These are phyloP conservation scores for Galaxea fascicularis DNA, from an alignment of 92 coral and sea anemone species.

Conservation along the genomic window DNA sequence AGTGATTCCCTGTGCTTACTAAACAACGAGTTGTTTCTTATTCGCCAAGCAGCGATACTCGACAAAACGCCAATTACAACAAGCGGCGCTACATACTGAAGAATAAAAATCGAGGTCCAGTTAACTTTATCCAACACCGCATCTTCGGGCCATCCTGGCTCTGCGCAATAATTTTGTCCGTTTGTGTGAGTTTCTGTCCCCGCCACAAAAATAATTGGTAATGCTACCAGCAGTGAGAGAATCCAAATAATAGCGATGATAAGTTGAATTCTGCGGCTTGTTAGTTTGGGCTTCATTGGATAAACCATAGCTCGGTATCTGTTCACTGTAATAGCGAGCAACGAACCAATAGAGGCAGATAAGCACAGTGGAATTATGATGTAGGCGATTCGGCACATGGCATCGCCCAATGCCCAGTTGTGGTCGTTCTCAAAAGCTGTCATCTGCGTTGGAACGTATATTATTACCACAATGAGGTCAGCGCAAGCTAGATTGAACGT, in stretches of 20 bases:
- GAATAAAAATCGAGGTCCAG: slow-evolving; percentile 87
- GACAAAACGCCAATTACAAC: slow-evolving; percentile 69
- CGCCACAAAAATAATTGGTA: slow-evolving; percentile 84
- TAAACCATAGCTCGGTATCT: slow-evolving; percentile 86
- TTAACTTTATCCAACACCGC: slow-evolving; percentile 69
- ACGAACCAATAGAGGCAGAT: slow-evolving; percentile 73
- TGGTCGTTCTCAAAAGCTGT: slow-evolving; percentile 75
- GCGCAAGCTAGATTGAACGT: slow-evolving; percentile 86
- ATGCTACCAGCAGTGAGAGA: slow-evolving; percentile 63
- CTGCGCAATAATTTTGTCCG: slow-evolving; percentile 80
- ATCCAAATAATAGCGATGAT: slow-evolving; percentile 78
- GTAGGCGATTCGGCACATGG: slow-evolving; percentile 77
- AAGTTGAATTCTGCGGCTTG: slow-evolving; percentile 47
- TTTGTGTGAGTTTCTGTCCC: slow-evolving; percentile 57
- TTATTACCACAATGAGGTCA: slow-evolving; percentile 71
- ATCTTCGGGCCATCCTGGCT: slow-evolving; percentile 64
- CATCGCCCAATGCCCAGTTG: slow-evolving; percentile 73
- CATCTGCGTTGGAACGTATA: slow-evolving; percentile 86
- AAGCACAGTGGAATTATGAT: slow-evolving; percentile 68
- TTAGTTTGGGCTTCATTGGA: slow-evolving; percentile 75
- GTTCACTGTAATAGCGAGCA: slow-evolving; percentile 80
- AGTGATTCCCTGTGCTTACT: slow-evolving; percentile 59
- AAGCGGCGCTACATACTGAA: slow-evolving; percentile 85
- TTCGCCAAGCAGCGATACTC: slow-evolving; percentile 54
- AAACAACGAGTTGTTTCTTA: slow-evolving; percentile 49